A percentile compares a stretch with the other conserved stretches of the same genome.
Evolutionary conservation across 2,888 invertebrate species (phyloP).

Genomic region (Drosophila koepferae): DNA sequence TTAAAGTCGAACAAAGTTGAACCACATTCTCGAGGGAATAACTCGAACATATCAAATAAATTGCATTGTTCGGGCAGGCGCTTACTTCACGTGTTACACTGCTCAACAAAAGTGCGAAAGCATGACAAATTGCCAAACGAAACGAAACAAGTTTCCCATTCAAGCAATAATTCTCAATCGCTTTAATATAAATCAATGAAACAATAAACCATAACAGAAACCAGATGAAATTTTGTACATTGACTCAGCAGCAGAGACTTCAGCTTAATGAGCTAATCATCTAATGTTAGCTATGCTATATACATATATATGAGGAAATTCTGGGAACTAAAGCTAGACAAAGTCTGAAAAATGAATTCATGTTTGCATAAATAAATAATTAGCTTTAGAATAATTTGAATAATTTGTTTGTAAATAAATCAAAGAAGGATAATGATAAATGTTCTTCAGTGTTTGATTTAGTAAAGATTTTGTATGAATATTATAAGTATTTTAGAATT

Average conservation of each 20-base stretch:
- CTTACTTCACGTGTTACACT: constrained; percentile 23
- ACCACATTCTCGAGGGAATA: constrained; percentile 19
- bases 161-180: not conserved
- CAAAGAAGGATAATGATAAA: not conserved
- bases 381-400: not conserved
- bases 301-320: not conserved
- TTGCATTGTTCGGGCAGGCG: constrained; percentile 11
- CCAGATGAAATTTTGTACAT: not conserved
- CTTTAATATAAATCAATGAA: constrained; percentile 4
- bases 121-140: constrained; percentile 1
- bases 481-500: no score
- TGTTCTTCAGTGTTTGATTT: not conserved
- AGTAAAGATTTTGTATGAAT: not conserved
- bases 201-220: constrained; percentile 6
- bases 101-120: not conserved
- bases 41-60: constrained; percentile 32
- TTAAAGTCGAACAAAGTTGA: constrained; percentile 33
- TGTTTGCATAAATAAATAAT: constrained; percentile 5
- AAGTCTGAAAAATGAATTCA: not conserved
- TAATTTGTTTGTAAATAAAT: not conserved
- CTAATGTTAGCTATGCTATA: not conserved
- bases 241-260: not conserved
- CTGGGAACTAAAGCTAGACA: not conserved
- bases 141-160: constrained; percentile 4
- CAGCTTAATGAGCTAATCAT: constrained; percentile 8